A percentile compares a stretch with the other conserved stretches of the same genome.
Evolutionary conservation across 2,113 vertebrate genomes (phyloP).

Genomic region (Campylomormyrus tamandua): DNA sequence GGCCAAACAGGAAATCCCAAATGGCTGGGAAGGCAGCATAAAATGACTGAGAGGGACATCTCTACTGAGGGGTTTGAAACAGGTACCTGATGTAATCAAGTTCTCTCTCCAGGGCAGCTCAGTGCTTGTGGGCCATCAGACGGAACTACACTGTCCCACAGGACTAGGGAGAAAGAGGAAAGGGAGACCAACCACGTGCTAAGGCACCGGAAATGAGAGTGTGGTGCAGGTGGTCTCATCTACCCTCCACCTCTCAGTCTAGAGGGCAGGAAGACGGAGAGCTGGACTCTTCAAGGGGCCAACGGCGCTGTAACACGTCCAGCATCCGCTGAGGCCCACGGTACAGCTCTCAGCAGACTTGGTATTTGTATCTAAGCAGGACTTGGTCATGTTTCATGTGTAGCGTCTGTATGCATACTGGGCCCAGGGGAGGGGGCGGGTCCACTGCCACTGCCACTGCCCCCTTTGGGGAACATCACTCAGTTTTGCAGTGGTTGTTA

Average conservation of each 20-base stretch:
- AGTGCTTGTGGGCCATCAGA: neutral
- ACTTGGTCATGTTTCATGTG: neutral
- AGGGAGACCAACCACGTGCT: neutral
- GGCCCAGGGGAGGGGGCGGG: neutral
- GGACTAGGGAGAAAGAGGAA: neutral
- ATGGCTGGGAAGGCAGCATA: neutral
- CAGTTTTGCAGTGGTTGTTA: constrained; percentile 72
- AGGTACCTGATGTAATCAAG: neutral
- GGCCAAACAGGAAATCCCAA: neutral
- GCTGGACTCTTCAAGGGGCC: neutral
- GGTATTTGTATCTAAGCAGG: neutral
- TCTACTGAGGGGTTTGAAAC: neutral
- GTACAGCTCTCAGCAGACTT: neutral
- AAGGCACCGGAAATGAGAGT: neutral
- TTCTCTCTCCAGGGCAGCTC: neutral
- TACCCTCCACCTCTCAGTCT: neutral
- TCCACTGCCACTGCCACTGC: neutral
- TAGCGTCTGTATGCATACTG: neutral
- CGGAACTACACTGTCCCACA: neutral
- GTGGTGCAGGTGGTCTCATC: neutral
- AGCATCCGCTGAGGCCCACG: neutral
- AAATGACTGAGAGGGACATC: neutral
- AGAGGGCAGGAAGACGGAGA: neutral
- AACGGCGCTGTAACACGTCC: neutral
- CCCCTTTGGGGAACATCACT: constrained; percentile 40